Conservation (phyloP, 2,797 vertebrate genomes). For the Sciurus vulgaris region DNA sequence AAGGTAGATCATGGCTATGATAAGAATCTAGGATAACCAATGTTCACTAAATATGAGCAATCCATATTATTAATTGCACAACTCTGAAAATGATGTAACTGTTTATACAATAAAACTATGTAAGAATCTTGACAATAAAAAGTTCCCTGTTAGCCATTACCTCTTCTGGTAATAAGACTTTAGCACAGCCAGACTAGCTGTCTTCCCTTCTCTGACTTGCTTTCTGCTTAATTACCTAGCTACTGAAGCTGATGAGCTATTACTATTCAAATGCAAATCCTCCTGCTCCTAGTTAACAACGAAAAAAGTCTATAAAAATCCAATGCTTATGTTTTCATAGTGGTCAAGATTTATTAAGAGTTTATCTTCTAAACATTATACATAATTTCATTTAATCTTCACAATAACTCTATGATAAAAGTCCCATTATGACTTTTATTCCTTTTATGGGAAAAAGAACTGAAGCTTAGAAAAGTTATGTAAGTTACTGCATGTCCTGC, state of each 20-base stretch:
- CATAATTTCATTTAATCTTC: slow-evolving; percentile 38
- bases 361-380: not conserved
- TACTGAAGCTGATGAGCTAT: not conserved
- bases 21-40: not conserved
- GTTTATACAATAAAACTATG: not conserved
- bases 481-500: not conserved
- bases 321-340: not conserved
- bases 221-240: not conserved
- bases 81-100: not conserved
- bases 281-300: not conserved
- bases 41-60: not conserved
- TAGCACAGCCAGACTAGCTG: not conserved
- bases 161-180: not conserved
- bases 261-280: not conserved
- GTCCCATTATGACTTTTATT: not conserved
- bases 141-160: not conserved
- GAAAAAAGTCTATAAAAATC: not conserved
- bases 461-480: not conserved
- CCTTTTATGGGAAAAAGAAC: not conserved
- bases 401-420: not conserved
- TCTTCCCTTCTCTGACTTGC: not conserved
- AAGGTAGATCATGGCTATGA: not conserved
- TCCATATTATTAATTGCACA: not conserved
- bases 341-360: not conserved
- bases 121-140: slow-evolving; percentile 18